phyloP scores from a whole-genome alignment of 2,888 invertebrate genomes.

The Cerceris rybyensis region DNA sequence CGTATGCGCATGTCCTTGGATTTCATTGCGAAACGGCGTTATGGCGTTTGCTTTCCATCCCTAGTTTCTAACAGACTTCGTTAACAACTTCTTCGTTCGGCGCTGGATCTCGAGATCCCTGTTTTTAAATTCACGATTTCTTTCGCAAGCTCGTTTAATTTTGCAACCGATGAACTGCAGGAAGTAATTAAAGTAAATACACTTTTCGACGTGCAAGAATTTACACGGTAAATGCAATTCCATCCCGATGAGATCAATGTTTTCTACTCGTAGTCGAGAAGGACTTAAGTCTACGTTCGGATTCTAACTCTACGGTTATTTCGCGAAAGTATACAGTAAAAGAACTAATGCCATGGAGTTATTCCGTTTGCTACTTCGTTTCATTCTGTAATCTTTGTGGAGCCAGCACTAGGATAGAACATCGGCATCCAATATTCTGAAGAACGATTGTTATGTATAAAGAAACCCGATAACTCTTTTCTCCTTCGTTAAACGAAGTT shows the following conservation, averaged over 20 bases:
- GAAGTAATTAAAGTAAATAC: conserved; percentile 63
- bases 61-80: conserved; percentile 19
- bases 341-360: conserved; percentile 33
- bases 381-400: conserved; percentile 33
- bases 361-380: conserved; percentile 40
- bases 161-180: conserved; percentile 42
- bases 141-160: conserved; percentile 49
- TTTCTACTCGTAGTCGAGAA: conserved; percentile 2
- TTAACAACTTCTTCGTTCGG: conserved; percentile 31
- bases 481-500: conserved; percentile 14
- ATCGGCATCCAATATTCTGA: conserved; percentile 28
- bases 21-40: background rate
- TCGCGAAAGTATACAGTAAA: conserved; percentile 28
- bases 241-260: conserved; percentile 39
- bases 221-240: conserved; percentile 33
- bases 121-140: conserved; percentile 43
- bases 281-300: conserved; percentile 24
- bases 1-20: too few species aligned
- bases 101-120: conserved; percentile 9
- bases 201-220: conserved; percentile 40
- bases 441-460: conserved; percentile 7
- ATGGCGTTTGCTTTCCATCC: background rate
- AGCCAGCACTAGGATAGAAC: conserved; percentile 22
- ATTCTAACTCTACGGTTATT: conserved; percentile 43
- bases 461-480: conserved; percentile 30